Evolutionary conservation across 2,888 invertebrate species (phyloP), one percentile per base, ranked within the genome.

Genomic region (Priocnemis perturbator): DNA sequence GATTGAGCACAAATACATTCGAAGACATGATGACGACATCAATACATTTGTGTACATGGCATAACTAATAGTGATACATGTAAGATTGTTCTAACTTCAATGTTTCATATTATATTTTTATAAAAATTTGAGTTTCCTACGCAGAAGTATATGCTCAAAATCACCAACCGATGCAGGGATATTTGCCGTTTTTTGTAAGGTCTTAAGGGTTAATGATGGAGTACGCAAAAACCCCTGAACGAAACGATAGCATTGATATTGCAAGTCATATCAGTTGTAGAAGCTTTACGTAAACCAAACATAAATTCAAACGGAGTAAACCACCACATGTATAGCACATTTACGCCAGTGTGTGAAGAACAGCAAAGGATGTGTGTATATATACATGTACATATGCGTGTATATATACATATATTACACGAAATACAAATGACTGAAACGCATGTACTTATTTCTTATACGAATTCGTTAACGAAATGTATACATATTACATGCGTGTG

Each of bases 41-140:
- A 98, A 98, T 90, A 96, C 96, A 85, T 99, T 98, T 91, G 96
- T 98, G 89, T 99, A 99, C 90, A 96, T 98, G 95, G 97, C 98
- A 91, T 98, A 90, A 91, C 84, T 71, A 74, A 70, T 77, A 71
- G 79, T 80, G 61, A 78, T 74, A 72, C 72, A 21, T 72, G 69
- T 63, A 71, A 69, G 64, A 69, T 69, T 73, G 66, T 75, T 74
- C 71, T 76, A 71, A 69, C 67, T 77, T 70, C 73, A 72, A 77
- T 74, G 76, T 81, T 81, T 86, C 81, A 83, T 81, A 81, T 79
- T 85, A 85, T 85, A 87, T 87, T 87, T 87, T 87, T 87, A 79
- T 84, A 86, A 79, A 75, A 77, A 74, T 80, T 82, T 71, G 69
- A 63, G 79, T 82, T 69, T 70, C 37, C 70, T 60, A 58, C 74